Conservation (phyloP, 2,113 vertebrate species). For the Corythoichthys haematopterus region DNA sequence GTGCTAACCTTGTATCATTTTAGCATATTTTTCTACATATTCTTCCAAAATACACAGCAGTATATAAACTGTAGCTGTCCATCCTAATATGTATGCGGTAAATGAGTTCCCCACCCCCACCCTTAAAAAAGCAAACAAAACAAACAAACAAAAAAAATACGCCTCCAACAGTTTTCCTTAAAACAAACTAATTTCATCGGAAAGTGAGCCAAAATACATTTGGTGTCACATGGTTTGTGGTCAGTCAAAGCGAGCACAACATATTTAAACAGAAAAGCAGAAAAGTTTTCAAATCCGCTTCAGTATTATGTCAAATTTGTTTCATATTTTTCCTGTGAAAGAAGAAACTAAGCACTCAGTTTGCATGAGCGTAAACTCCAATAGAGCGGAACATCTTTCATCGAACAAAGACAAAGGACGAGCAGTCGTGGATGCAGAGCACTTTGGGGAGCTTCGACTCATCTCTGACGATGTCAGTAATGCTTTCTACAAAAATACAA, state of each 20-base stretch:
- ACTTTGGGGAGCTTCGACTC: slow-evolving; percentile 47
- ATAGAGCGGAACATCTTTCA: slow-evolving; percentile 18
- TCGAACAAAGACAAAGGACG: slow-evolving; percentile 19
- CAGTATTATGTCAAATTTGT: background rate
- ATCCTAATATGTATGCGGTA: too few relatives aligned
- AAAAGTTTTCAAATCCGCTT: background rate
- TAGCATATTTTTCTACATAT: too few relatives aligned
- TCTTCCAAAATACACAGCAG: too few relatives aligned
- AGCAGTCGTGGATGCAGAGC: slow-evolving; percentile 22
- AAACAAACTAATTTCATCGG: background rate
- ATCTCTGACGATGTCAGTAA: slow-evolving; percentile 29
- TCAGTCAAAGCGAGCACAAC: background rate
- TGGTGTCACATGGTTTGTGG: background rate
- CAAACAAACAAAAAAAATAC: too few relatives aligned
- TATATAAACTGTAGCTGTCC: too few relatives aligned
- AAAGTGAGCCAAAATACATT: background rate
- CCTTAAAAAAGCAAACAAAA: too few relatives aligned
- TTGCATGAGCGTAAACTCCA: slow-evolving; percentile 45
- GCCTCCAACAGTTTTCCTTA: too few relatives aligned
- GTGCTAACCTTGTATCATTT: too few relatives aligned
- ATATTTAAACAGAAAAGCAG: background rate
- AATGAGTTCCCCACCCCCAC: too few relatives aligned
- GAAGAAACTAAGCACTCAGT: slow-evolving; percentile 32
- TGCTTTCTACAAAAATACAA: slow-evolving; percentile 28
- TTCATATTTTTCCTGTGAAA: slow-evolving; percentile 1